Conservation (phyloP, 2,113 vertebrate genomes). For the Zosterops lateralis region DNA sequence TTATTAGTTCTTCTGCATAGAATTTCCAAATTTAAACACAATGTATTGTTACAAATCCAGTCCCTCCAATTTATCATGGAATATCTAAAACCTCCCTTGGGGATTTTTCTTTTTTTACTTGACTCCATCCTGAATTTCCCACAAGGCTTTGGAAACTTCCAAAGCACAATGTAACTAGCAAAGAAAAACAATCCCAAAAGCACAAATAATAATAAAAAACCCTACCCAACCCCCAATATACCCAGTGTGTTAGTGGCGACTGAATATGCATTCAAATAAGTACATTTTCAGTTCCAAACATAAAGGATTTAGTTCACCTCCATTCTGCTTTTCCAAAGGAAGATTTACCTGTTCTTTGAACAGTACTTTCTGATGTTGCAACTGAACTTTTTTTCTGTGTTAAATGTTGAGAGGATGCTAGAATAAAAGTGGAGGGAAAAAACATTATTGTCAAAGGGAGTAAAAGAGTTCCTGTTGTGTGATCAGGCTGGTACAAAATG, state of each 20-base stretch:
- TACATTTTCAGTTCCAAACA: background rate
- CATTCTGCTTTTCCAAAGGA: background rate
- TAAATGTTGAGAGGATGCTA: conserved; percentile 75
- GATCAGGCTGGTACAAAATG: background rate
- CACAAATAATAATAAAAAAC: background rate
- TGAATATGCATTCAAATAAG: background rate
- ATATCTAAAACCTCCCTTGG: background rate
- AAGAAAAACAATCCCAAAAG: background rate
- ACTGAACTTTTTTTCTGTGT: conserved; percentile 74
- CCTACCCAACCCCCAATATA: background rate
- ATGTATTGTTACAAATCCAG: background rate
- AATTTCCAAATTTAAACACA: background rate
- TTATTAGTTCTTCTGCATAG: background rate
- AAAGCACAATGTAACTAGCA: background rate
- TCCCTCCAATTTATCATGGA: background rate
- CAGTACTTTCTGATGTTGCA: conserved; percentile 71
- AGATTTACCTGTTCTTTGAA: conserved; percentile 78
- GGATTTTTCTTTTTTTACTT: background rate
- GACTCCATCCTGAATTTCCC: background rate
- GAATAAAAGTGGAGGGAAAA: conserved; percentile 54
- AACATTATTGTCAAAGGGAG: conserved; percentile 57
- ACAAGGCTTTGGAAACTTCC: background rate
- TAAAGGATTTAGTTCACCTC: background rate
- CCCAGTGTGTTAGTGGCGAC: background rate
- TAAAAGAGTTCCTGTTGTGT: background rate